Base-by-base conservation (phyloP, 2,797 vertebrate species). In the Oryzias dopingdopingensis region DNA sequence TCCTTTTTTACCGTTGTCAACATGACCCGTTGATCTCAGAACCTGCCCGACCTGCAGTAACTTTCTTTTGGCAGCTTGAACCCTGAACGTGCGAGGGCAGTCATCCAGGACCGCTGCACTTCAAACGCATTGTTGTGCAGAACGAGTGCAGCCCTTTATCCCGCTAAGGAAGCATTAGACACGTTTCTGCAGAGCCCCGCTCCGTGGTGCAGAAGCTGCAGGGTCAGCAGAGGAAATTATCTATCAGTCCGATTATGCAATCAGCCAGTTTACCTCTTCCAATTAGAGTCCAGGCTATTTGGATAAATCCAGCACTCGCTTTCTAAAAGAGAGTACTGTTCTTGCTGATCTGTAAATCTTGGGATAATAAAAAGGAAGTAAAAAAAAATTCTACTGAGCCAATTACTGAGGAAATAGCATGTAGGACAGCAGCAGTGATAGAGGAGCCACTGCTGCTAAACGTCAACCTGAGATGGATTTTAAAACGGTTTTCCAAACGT, bases 241-340 rank as follows among this genome's bases (percentile, higher is more conserved):
- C 64, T 60, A 44, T n/a, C 16, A 44, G 42, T 71, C 62, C 76
- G 62, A 75, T 67, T 46, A 37, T 56, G 49, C 49, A 66, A 50
- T 67, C 75, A 66, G 73, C 67, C 67, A 54, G 53, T 72, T 80
- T 67, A 29, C 47, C 61, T 67, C 70, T 65, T 61, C 44, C 82
- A 84, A 86, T 66, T 18, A 81, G 58, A 37, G 49, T 52, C 70
- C 82, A 86, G 81, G 68, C 67, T 79, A 56, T 41, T 6, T 32
- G 59, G 58, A 59, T 51, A 44, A 52, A 58, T 48, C 37, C 45
- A 44, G 43, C 20, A 53, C 59, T 22, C 40, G 63, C 44, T 32
- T 1, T 46, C 57, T 50, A 20, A 69, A 76, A 63, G 23, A 59
- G 32, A 23, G 16, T 10, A 22, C 41, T 67, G 58, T 44, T 63